phyloP scores from a whole-genome alignment of 2,888 invertebrate species.

The Augiades crinisus region DNA sequence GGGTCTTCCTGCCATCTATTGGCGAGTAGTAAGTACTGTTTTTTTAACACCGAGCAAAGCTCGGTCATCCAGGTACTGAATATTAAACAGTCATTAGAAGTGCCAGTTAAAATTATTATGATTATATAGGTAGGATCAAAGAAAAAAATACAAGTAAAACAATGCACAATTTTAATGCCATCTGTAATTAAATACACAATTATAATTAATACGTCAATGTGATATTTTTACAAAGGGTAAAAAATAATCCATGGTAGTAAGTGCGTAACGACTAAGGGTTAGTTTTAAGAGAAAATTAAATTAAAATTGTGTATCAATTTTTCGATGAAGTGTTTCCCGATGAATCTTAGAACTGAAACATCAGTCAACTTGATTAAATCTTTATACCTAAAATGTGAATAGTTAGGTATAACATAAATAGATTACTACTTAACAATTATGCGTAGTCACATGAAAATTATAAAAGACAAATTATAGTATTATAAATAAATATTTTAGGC shows the following conservation, averaged over 20 bases:
- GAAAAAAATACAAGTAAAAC: conserved; percentile 50
- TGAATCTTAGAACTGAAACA: conserved; percentile 71
- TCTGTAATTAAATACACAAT: conserved; percentile 77
- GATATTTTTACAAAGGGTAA: conserved; percentile 38
- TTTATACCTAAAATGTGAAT: conserved; percentile 47
- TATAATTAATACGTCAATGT: conserved; percentile 62
- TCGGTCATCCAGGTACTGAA: too few species aligned
- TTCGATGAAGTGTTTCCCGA: conserved; percentile 49
- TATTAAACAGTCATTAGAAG: too few species aligned
- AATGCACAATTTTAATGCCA: conserved; percentile 73
- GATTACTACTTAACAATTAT: conserved; percentile 59
- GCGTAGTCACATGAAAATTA: conserved; percentile 56
- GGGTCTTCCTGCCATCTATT: too few species aligned
- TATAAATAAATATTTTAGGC: conserved; percentile 45
- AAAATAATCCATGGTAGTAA: conserved; percentile 35
- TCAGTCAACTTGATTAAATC: conserved; percentile 52
- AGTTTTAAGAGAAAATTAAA: conserved; percentile 39
- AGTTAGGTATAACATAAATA: conserved; percentile 59
- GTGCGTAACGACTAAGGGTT: conserved; percentile 41
- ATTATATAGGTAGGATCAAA: neutral
- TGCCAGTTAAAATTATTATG: too few species aligned
- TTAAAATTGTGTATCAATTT: conserved; percentile 77
- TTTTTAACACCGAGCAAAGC: too few species aligned
- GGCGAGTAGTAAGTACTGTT: too few species aligned
- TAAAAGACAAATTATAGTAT: conserved; percentile 45